Evolutionary conservation across 2,797 vertebrate species (phyloP), one percentile per base, ranked within the genome.

Genomic region (Bovichtus variegatus): DNA sequence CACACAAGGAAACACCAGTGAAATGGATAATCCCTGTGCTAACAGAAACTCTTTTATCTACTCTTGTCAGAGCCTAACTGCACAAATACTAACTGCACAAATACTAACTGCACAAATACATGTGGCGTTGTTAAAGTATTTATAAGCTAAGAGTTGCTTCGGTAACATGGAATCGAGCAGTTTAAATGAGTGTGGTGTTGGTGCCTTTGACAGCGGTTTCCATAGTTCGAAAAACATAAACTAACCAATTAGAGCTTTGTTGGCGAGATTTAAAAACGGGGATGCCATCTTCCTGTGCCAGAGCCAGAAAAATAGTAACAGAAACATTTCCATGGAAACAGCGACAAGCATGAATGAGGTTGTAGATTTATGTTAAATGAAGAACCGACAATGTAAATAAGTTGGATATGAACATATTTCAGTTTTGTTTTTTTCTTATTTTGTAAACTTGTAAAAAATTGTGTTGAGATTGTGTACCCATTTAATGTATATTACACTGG

Each of bases 11-110:
- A 84, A 80, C 62, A 66, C 74, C 10, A n/a, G 40, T 54, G 47
- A 62, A 81, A 68, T 29, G 27, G 19, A 58, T 80, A 59, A 88
- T 84, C 68, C 69, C 0, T 65, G 58, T 80, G 79, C 76, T 54
- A 67, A 91, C 89, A 81, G 90, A 94, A 93, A 94, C 90, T 85
- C 58, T 74, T 71, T 84, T 38, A 77, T 81, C 78, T 71, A 25
- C 29, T 51, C 43, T 11, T 40, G 40, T 23, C 61, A 73, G 60
- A 46, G 40, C 5, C 4, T n/a, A n/a, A n/a, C n/a, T n/a, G n/a
- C n/a, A n/a, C n/a, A n/a, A n/a, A n/a, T n/a, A n/a, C n/a, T n/a
- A n/a, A n/a, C n/a, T n/a, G n/a, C n/a, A n/a, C n/a, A n/a, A n/a
- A n/a, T n/a, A n/a, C n/a, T 1, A 4, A 64, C 9, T 62, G 29